phyloP scores from a whole-genome alignment of 1,140 invertebrate species.

The Steinernema feltiae region DNA sequence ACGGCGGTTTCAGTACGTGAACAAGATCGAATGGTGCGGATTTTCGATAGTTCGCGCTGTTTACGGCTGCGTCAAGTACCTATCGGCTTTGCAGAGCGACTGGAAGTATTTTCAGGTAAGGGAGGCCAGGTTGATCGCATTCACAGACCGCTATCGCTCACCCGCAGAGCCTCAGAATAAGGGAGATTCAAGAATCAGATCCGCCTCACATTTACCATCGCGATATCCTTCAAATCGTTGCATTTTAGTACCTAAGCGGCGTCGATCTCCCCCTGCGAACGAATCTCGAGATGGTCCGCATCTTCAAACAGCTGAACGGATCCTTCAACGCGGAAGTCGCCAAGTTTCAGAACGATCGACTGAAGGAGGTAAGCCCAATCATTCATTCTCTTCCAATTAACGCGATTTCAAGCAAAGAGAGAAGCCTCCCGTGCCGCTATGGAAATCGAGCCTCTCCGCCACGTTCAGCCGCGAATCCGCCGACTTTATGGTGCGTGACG shows the following conservation, averaged over 20 bases:
- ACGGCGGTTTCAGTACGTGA: neutral
- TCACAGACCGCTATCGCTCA: too few relatives aligned
- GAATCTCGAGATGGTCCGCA: slow-evolving; percentile 25
- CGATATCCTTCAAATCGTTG: neutral
- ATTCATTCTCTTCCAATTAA: neutral
- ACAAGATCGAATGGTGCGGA: slow-evolving; percentile 15
- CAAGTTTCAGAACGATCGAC: neutral
- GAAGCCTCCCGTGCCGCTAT: slow-evolving; percentile 15
- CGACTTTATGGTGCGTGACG: slow-evolving; percentile 6
- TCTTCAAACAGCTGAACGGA: slow-evolving; percentile 24
- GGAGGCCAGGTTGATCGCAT: too few relatives aligned
- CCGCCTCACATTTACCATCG: neutral
- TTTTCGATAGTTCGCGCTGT: slow-evolving; percentile 3
- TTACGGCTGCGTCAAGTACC: slow-evolving; percentile 11
- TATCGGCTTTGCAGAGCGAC: slow-evolving; percentile 14
- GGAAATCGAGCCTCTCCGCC: slow-evolving; percentile 34
- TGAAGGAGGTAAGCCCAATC: neutral
- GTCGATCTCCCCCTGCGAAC: slow-evolving; percentile 23
- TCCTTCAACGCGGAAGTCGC: slow-evolving; percentile 22
- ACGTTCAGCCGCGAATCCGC: slow-evolving; percentile 35
- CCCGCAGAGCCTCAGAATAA: too few relatives aligned
- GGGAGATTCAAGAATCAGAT: too few relatives aligned
- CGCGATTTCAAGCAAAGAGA: slow-evolving; percentile 16
- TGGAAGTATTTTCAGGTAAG: slow-evolving; percentile 27
- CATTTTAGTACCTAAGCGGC: slow-evolving; percentile 20